Percentiles rank a stretch among this genome's conserved stretches.
Evolutionary conservation across 2,888 invertebrate genomes (phyloP).

Genomic region (Cosmia pyralina): DNA sequence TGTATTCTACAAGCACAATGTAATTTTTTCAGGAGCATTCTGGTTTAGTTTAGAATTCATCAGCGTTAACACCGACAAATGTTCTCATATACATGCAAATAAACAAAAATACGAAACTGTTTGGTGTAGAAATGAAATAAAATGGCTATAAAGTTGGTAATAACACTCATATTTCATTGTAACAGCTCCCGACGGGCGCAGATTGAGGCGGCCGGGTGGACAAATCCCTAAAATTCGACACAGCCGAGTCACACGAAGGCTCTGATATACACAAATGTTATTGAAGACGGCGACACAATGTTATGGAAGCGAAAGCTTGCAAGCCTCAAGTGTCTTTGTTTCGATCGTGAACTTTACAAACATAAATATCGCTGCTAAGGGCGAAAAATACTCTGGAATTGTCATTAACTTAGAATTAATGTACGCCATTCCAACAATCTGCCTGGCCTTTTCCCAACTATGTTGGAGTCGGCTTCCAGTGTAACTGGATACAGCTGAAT

Average conservation of each 20-base stretch:
- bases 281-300: constrained; percentile 35
- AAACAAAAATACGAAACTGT: constrained; percentile 69
- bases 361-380: constrained; percentile 13
- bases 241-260: constrained; percentile 24
- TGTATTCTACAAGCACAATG: not conserved
- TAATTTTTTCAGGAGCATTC: not conserved
- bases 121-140: constrained; percentile 75
- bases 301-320: constrained; percentile 5
- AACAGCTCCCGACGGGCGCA: constrained; percentile 69
- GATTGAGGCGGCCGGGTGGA: constrained; percentile 69
- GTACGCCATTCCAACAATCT: not conserved
- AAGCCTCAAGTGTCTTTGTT: constrained; percentile 30
- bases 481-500: not conserved
- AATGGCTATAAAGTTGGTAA: constrained; percentile 75
- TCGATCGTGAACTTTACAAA: constrained; percentile 24
- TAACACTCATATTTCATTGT: constrained; percentile 77
- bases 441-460: not conserved
- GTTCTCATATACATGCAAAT: constrained; percentile 61
- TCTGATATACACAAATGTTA: constrained; percentile 49
- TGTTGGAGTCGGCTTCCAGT: not conserved
- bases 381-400: not conserved
- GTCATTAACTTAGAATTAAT: not conserved
- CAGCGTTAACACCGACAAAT: constrained; percentile 55
- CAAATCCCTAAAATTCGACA: constrained; percentile 69
- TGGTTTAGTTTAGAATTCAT: constrained; percentile 38